Conservation (phyloP, 1,140 invertebrate genomes). For the Microplitis mediator region DNA sequence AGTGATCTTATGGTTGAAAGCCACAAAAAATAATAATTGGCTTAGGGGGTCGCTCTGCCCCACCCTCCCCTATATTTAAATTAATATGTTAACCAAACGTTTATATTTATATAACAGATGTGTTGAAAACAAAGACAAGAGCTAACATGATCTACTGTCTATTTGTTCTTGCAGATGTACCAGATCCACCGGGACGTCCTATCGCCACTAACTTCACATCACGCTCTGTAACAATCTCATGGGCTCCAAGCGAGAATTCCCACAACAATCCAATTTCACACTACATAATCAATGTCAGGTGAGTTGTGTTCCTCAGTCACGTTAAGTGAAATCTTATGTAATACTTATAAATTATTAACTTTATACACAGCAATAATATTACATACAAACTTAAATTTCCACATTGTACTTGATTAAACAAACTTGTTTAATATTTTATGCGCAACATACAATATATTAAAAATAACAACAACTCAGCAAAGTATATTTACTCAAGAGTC, state of each 20-base stretch:
- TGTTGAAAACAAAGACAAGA: no score
- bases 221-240: conserved; percentile 75
- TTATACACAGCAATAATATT: not conserved
- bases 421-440: no score
- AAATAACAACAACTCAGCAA: not conserved
- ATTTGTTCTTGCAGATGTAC: conserved; percentile 65
- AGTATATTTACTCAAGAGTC: not conserved
- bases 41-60: no score
- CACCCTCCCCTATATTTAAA: no score
- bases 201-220: conserved; percentile 76
- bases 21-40: no score
- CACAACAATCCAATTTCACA: conserved; percentile 74
- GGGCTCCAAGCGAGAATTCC: conserved; percentile 74
- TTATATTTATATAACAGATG: conserved; percentile 21
- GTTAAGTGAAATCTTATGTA: not conserved
- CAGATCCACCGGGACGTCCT: conserved; percentile 75
- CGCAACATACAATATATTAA: not conserved
- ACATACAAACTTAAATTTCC: no score
- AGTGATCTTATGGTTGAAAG: no score
- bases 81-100: not conserved
- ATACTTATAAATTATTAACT: not conserved
- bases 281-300: conserved; percentile 39
- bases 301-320: conserved; percentile 9
- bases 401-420: no score
- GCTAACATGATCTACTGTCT: conserved; percentile 12